Conservation (phyloP, 2,113 vertebrate species). For the Poecilia latipinna region DNA sequence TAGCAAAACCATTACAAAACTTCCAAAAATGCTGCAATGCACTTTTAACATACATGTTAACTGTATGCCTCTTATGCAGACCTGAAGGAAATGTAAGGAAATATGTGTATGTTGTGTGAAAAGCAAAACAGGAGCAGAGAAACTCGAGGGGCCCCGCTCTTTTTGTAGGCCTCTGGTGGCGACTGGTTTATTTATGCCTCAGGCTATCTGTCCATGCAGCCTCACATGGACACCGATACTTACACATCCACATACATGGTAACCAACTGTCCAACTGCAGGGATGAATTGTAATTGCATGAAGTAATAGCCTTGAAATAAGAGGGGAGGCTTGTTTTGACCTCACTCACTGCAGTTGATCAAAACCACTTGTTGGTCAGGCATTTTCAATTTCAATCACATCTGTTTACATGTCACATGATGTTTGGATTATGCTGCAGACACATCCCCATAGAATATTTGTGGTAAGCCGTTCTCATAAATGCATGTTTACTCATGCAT, state of each 20-base stretch:
- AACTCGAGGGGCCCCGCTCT: slow-evolving; percentile 5
- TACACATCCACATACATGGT: slow-evolving; percentile 10
- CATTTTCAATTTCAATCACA: slow-evolving; percentile 62
- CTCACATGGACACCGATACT: slow-evolving; percentile 4
- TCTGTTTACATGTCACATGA: slow-evolving; percentile 64
- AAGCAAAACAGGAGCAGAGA: background rate
- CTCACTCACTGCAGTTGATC: slow-evolving; percentile 61
- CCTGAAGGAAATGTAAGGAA: background rate
- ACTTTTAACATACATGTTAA: background rate
- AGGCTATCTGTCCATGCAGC: slow-evolving; percentile 1
- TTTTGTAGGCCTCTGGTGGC: slow-evolving; percentile 9
- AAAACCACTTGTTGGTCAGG: slow-evolving; percentile 63
- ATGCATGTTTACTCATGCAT: slow-evolving; percentile 63
- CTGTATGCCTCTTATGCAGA: background rate
- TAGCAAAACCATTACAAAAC: background rate
- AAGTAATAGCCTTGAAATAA: slow-evolving; percentile 53
- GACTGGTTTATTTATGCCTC: slow-evolving; percentile 26
- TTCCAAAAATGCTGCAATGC: background rate
- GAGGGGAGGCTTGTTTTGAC: slow-evolving; percentile 42
- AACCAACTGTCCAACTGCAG: slow-evolving; percentile 13
- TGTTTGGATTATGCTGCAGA: slow-evolving; percentile 64
- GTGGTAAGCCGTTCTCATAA: slow-evolving; percentile 57
- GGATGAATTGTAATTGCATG: slow-evolving; percentile 46
- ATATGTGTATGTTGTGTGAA: background rate
- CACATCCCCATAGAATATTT: slow-evolving; percentile 60